Evolutionary conservation across 2,888 invertebrate species (phyloP), one percentile per base, ranked within the genome.

Genomic region (Sphaerolaimus hirsutus): DNA sequence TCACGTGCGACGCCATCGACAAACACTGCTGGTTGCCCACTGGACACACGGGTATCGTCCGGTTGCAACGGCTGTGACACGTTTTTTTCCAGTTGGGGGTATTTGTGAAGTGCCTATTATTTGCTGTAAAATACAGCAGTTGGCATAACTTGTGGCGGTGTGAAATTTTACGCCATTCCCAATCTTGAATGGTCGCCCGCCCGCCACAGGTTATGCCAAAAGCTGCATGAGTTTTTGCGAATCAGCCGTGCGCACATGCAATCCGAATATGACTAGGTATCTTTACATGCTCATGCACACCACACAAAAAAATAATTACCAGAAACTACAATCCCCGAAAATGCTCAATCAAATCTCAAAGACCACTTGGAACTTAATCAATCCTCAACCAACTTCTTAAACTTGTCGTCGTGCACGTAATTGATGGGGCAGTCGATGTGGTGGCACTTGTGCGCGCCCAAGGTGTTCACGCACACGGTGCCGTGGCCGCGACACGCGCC

Each of bases 371-470:
- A n/a, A n/a, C n/a, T n/a, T n/a, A n/a, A n/a, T n/a, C n/a, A n/a
- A n/a, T 29, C 10, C 43, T 14, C 14, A 17, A 70, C 75, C 71
- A 65, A 86, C 86, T 86, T 83, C 61, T 76, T 81, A 49, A 78
- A 76, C 45, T 73, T 72, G 0, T 69, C 64, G 56, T 89, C 86
- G 45, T 75, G 74, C 24, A 74, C 68, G 65, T 89, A 93, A 43
- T 83, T 81, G 0, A 71, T 60, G 0, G 89, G 89, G 63, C 93
- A 93, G 41, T 73, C 70, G 51, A 91, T 79, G 21, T 71, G 71
- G 55, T 82, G 81, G 61, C 91, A 93, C 58, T 81, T 78, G 68
- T 75, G 81, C 47, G 79, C 73, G 1, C 93, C 93, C 48, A 82
- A 71, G 1, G 78, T 81, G 65, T 93, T 93, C 54, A 86, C 76